Conservation (phyloP, 2,113 vertebrate genomes). For the Microcebus ravelobensis region DNA sequence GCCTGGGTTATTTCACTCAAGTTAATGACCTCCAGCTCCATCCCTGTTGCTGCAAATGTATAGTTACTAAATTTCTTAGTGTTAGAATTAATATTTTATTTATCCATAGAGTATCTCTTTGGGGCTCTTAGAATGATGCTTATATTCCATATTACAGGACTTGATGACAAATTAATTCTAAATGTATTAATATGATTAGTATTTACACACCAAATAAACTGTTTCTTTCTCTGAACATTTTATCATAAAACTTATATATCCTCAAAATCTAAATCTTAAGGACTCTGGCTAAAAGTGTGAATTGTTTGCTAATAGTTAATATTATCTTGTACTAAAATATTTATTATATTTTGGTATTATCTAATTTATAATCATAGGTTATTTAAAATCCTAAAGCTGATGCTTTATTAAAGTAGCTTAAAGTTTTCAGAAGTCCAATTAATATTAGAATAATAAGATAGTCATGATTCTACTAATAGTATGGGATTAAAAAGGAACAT, state of each 20-base stretch:
- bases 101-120: background rate
- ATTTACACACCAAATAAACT: background rate
- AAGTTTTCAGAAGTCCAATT: background rate
- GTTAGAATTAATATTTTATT: constrained; percentile 1
- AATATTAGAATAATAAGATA: background rate
- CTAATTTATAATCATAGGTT: background rate
- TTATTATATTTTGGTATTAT: background rate
- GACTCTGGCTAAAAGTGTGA: background rate
- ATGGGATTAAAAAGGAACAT: background rate
- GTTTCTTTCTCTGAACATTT: background rate
- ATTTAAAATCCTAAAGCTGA: constrained; percentile 4
- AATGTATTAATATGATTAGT: background rate
- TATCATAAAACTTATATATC: background rate
- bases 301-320: background rate
- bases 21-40: too few species aligned
- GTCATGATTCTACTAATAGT: background rate
- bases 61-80: background rate
- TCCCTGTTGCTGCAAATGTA: too few species aligned
- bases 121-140: background rate
- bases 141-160: background rate
- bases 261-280: constrained; percentile 14
- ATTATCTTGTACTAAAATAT: constrained; percentile 36
- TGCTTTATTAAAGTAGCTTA: background rate
- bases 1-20: too few species aligned
- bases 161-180: background rate